phyloP scores from a whole-genome alignment of 1,140 invertebrate genomes.

The Drosophila pandora region DNA sequence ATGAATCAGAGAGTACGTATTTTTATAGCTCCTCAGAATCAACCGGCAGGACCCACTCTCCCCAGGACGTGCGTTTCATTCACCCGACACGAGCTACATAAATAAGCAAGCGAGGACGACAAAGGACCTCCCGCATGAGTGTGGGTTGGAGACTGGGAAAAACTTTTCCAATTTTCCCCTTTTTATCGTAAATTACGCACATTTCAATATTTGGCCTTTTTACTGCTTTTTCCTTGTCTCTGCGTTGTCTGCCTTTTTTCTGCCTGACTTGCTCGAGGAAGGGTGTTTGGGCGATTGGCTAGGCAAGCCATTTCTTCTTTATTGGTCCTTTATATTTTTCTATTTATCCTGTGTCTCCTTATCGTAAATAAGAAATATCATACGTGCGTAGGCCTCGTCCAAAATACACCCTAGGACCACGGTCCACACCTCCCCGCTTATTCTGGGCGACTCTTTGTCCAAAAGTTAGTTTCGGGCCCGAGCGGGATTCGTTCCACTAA shows the following conservation, averaged over 20 bases:
- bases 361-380: conserved; percentile 83
- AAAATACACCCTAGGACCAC: conserved; percentile 16
- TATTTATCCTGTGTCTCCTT: conserved; percentile 75
- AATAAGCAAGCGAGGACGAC: conserved; percentile 62
- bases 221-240: conserved; percentile 67
- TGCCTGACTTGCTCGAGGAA: conserved; percentile 62
- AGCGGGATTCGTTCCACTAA: conserved; percentile 25
- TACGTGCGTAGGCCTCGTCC: conserved; percentile 69
- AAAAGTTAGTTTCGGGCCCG: conserved; percentile 69
- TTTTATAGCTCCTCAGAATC: conserved; percentile 38
- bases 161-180: conserved; percentile 83
- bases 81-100: conserved; percentile 73
- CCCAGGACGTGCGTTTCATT: conserved; percentile 55
- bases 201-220: conserved; percentile 82
- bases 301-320: conserved; percentile 40
- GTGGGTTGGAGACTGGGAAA: conserved; percentile 20
- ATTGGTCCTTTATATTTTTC: conserved; percentile 69
- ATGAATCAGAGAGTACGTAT: conserved; percentile 77
- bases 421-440: conserved; percentile 8
- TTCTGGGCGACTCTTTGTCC: conserved; percentile 43
- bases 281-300: not conserved
- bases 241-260: conserved; percentile 74
- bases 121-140: conserved; percentile 25
- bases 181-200: conserved; percentile 83
- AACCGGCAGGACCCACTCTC: conserved; percentile 3